phyloP scores from a whole-genome alignment of 2,888 invertebrate genomes.

The Meganola albula region DNA sequence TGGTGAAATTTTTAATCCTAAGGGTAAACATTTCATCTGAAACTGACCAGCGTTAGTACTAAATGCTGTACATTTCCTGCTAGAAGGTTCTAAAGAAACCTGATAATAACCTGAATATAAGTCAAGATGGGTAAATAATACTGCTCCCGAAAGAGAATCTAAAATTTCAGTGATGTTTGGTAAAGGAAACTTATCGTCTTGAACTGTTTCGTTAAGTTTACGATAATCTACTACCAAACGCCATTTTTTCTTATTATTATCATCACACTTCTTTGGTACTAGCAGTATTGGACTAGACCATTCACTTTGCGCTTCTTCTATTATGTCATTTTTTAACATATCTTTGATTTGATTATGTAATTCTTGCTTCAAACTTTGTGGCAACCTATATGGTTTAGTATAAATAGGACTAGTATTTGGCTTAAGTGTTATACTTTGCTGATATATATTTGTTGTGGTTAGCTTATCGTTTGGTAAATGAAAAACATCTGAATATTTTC shows the following conservation, averaged over 20 bases:
- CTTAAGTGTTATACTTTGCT: too few relatives aligned
- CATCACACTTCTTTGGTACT: not conserved
- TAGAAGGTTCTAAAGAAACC: not conserved
- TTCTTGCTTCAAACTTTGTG: too few relatives aligned
- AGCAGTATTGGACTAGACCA: not conserved
- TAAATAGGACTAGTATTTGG: too few relatives aligned
- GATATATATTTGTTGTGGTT: too few relatives aligned
- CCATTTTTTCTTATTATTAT: not conserved
- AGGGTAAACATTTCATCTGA: not conserved
- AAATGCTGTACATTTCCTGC: not conserved
- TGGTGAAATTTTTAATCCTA: not conserved
- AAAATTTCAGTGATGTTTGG: not conserved
- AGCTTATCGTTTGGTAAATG: too few relatives aligned
- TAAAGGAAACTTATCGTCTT: not conserved
- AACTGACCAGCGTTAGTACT: not conserved
- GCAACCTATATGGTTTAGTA: too few relatives aligned
- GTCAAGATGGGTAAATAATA: not conserved
- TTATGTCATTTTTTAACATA: not conserved
- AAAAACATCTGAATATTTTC: too few relatives aligned
- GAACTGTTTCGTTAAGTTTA: not conserved
- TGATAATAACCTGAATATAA: not conserved
- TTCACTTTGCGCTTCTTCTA: not conserved
- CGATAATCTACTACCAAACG: not conserved
- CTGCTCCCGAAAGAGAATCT: not conserved
- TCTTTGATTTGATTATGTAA: too few relatives aligned